Percentiles rank a stretch among this genome's conserved stretches.
Conservation (phyloP, 2,888 invertebrate genomes). For the Ectemnius cavifrons region DNA sequence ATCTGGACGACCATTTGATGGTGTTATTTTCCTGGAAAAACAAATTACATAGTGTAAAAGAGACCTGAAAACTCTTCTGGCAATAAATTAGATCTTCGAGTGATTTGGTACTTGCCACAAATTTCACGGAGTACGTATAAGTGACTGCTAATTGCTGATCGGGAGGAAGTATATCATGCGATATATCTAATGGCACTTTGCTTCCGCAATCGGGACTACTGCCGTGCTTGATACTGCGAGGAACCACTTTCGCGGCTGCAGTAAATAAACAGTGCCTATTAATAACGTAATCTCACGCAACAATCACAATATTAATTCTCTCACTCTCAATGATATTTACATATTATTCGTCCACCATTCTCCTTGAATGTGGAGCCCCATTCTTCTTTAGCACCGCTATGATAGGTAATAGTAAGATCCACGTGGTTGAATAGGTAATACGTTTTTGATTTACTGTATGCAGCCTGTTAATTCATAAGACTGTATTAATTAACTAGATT, state of each 20-base stretch:
- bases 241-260: conserved; percentile 80
- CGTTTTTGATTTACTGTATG: conserved; percentile 83
- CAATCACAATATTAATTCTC: not conserved
- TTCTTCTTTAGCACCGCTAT: conserved; percentile 91
- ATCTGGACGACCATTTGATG: conserved; percentile 98
- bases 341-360: conserved; percentile 91
- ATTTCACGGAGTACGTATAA: conserved; percentile 93
- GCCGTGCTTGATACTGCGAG: conserved; percentile 79
- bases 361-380: conserved; percentile 90
- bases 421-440: conserved; percentile 99
- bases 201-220: conserved; percentile 71
- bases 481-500: too few species aligned
- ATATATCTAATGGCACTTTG: conserved; percentile 85
- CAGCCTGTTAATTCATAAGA: conserved; percentile 71
- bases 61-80: not conserved
- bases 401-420: conserved; percentile 94
- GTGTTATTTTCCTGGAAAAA: conserved; percentile 83
- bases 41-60: conserved; percentile 9
- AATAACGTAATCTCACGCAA: not conserved
- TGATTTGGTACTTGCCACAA: conserved; percentile 80
- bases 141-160: conserved; percentile 82
- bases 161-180: conserved; percentile 78
- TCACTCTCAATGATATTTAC: conserved; percentile 68
- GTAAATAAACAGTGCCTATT: conserved; percentile 21
- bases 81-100: not conserved